Base-by-base conservation (phyloP, 2,113 vertebrate genomes). In the Lampris megalopsis region DNA sequence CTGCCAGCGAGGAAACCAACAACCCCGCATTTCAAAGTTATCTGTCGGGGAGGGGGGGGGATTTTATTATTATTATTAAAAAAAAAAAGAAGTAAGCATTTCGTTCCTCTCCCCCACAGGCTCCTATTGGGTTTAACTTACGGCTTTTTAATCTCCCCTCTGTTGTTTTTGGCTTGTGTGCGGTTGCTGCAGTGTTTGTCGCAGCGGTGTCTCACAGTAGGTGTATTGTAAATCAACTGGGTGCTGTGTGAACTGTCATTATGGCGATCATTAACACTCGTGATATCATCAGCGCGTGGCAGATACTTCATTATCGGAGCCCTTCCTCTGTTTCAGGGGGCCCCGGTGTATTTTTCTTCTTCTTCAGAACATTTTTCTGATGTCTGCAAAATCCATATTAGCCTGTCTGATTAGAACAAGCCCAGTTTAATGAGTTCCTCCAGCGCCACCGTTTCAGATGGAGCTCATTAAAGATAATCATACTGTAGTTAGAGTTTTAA, bases 251-350 rank as follows among this genome's bases (percentile, higher is more conserved):
- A 90, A 87, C 91, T 90, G 91, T 92, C 93, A 92, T 94, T 93
- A 94, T 81, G 83, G 90, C 90, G 83, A 93, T 94, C 92, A 93
- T 94, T 92, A 93, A 92, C 92, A 92, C 91, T 90, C 73, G 89
- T 87, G 92, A 92, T 93, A 91, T 89, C 88, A 92, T 92, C 88
- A 91, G 90, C 77, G 82, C 88, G 76, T 86, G 89, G 91, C 94
- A 93, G 88, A 88, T 90, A 88, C 89, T 92, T 93, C 88, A 92
- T 94, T 92, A 93, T 91, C 71, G 59, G 77, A 82, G 88, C 81
- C 72, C 78, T 83, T 90, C 88, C 82, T 88, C 87, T 89, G 82
- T 89, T 92, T 87, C 89, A 82, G 85, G 88, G 24, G 85, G 89
- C 89, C 84, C 87, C 63, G 77, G 82, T 81, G 92, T 90, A 87